phyloP scores from a whole-genome alignment of 2,113 vertebrate species.

The Oncorhynchus keta region DNA sequence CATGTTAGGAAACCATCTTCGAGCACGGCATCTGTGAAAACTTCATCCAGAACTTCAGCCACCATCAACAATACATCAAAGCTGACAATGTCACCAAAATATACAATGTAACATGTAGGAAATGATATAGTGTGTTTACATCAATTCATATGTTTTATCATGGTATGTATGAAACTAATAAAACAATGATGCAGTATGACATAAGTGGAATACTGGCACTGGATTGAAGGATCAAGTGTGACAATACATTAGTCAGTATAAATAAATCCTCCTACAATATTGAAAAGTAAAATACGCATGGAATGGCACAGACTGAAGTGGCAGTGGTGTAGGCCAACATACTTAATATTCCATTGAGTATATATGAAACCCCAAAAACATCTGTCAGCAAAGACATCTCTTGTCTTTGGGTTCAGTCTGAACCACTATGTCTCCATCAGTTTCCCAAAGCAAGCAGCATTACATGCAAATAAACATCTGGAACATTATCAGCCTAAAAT shows the following conservation, averaged over 20 bases:
- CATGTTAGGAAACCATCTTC: no score
- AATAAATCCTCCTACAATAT: neutral
- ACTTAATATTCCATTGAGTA: no score
- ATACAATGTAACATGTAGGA: neutral
- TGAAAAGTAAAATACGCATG: constrained; percentile 18
- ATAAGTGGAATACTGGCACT: constrained; percentile 37
- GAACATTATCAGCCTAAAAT: no score
- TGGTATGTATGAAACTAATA: constrained; percentile 46
- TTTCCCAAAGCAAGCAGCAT: neutral
- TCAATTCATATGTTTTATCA: neutral
- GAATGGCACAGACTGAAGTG: constrained; percentile 26
- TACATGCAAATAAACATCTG: neutral
- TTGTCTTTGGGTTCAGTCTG: constrained; percentile 28
- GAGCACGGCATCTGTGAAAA: no score
- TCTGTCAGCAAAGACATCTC: neutral
- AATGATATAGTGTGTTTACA: neutral
- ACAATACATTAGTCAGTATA: constrained; percentile 6
- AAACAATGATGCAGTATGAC: constrained; percentile 37
- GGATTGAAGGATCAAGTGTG: constrained; percentile 18
- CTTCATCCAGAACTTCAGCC: no score
- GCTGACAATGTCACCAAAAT: neutral
- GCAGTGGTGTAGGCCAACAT: neutral
- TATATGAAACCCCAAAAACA: no score
- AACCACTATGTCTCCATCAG: neutral
- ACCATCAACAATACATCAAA: neutral